Percentiles rank a stretch among this genome's conserved stretches.
phyloP scores from a whole-genome alignment of 1,140 invertebrate genomes.

The Zaprionus ghesquierei region DNA sequence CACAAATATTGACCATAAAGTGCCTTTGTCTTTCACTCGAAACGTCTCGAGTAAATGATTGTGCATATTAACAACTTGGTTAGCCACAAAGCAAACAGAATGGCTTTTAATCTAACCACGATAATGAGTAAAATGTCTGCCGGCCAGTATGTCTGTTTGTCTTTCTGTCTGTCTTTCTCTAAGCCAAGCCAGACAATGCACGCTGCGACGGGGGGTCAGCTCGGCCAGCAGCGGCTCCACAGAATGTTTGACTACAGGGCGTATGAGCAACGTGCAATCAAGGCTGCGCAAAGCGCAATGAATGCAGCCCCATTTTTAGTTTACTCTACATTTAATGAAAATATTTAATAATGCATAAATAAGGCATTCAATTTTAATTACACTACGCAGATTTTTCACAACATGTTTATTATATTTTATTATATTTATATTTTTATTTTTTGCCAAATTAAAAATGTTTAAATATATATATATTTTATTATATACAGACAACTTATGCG shows the following conservation, averaged over 20 bases:
- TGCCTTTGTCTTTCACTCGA: slow-evolving; percentile 38
- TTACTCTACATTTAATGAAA: neutral
- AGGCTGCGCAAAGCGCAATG: neutral
- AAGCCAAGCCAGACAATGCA: neutral
- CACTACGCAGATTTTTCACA: no score
- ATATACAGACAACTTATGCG: neutral
- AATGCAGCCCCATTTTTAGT: neutral
- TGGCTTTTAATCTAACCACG: slow-evolving; percentile 60
- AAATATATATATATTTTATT: neutral
- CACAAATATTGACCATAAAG: slow-evolving; percentile 45
- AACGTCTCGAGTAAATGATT: slow-evolving; percentile 50
- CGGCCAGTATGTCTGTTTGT: neutral
- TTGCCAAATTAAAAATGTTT: neutral
- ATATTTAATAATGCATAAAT: neutral
- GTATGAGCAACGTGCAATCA: slow-evolving; percentile 31
- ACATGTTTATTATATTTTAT: neutral
- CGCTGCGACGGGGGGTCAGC: neutral
- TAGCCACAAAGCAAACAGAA: slow-evolving; percentile 59
- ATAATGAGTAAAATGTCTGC: slow-evolving; percentile 51
- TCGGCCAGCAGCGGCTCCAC: slow-evolving; percentile 4
- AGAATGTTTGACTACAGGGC: slow-evolving; percentile 22
- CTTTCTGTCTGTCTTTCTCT: neutral
- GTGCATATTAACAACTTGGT: slow-evolving; percentile 58
- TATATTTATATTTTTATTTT: neutral
- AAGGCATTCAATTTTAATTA: no score